A percentile compares a stretch with the other conserved stretches of the same genome.
phyloP scores from a whole-genome alignment of 2,797 vertebrate species.

The Sciurus carolinensis region DNA sequence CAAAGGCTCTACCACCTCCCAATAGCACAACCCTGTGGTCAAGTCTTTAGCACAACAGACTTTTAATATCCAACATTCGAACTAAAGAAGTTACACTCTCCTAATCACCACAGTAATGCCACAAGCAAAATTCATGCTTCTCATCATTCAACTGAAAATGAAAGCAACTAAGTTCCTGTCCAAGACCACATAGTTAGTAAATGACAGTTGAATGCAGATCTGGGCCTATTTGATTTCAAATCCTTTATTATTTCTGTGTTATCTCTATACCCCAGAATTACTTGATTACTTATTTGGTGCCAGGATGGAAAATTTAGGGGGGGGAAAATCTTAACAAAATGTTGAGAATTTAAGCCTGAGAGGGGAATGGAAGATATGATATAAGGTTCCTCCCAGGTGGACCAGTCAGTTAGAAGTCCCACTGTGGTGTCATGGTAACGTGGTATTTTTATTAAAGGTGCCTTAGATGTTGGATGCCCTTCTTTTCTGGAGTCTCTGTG shows the following conservation, averaged over 20 bases:
- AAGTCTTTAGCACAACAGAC: background rate
- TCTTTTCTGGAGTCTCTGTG: background rate
- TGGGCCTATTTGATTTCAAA: background rate
- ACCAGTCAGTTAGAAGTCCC: background rate
- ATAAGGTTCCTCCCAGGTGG: background rate
- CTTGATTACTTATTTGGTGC: conserved; percentile 17
- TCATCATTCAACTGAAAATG: background rate
- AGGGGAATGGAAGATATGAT: background rate
- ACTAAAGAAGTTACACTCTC: background rate
- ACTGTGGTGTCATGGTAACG: background rate
- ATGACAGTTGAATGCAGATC: background rate
- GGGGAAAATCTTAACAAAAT: conserved; percentile 3
- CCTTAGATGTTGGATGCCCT: background rate
- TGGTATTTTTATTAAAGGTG: background rate
- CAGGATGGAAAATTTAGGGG: background rate
- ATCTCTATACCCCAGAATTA: background rate
- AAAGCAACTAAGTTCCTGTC: background rate
- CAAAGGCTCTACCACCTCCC: background rate
- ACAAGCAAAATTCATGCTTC: background rate
- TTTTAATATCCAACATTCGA: background rate
- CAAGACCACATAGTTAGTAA: background rate
- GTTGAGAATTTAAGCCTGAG: background rate
- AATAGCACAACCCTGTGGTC: background rate
- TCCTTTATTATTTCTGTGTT: background rate
- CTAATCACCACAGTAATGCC: background rate